A percentile compares a stretch with the other conserved stretches of the same genome.
phyloP scores from a whole-genome alignment of 2,797 vertebrate species.

The Cheirogaleus major region DNA sequence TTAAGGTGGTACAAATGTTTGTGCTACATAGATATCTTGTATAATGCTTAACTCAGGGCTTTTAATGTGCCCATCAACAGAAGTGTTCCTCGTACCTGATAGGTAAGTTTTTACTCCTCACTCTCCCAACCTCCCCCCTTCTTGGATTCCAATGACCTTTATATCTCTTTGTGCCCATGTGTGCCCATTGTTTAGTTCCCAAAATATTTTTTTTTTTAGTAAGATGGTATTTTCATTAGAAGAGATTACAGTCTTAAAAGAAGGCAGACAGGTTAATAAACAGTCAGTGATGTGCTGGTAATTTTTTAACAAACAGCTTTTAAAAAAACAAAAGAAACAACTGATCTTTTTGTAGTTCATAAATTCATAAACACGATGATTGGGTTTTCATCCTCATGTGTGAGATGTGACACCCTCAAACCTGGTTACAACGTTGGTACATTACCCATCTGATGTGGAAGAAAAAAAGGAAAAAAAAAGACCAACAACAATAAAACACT shows the following conservation, averaged over 20 bases:
- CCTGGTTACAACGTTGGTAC: background rate
- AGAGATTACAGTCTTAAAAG: background rate
- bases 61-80: background rate
- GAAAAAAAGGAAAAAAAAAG: too few species aligned
- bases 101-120: background rate
- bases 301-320: background rate
- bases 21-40: background rate
- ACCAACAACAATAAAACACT: background rate
- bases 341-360: background rate
- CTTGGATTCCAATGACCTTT: background rate
- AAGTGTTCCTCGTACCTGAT: background rate
- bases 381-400: background rate
- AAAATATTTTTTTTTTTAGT: background rate
- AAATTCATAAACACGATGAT: background rate
- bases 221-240: background rate
- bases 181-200: background rate
- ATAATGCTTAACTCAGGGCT: background rate
- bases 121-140: rapidly evolving
- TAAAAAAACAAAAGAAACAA: background rate
- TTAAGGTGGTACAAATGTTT: background rate
- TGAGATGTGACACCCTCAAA: background rate
- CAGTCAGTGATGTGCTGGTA: background rate
- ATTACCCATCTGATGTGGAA: background rate
- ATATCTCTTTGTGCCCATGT: background rate
- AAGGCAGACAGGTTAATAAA: background rate